These are phyloP conservation scores for Dendrocincla tyrannina DNA, from an alignment of 2,797 vertebrate genomes.

Conservation along the genomic window DNA sequence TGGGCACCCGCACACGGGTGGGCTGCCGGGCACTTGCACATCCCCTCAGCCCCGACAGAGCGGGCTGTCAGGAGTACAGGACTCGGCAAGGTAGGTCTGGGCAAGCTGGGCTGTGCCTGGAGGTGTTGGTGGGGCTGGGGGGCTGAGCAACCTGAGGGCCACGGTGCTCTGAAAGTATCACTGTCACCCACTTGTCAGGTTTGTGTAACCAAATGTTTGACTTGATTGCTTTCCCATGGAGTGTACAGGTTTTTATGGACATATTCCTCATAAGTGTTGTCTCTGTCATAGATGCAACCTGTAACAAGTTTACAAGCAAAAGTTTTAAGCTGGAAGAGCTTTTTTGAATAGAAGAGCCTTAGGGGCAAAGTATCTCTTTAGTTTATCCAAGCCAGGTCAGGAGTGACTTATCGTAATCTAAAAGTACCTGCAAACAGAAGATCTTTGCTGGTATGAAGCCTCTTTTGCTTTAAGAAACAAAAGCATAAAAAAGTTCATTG, in stretches of 20 bases:
- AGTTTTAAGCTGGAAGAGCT: background rate
- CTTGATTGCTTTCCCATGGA: background rate
- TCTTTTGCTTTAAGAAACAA: background rate
- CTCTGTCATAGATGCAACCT: background rate
- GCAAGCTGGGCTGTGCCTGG: background rate
- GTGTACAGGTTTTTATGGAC: background rate
- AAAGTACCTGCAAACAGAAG: background rate
- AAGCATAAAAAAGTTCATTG: background rate
- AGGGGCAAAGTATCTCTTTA: background rate
- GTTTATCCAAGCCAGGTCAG: background rate
- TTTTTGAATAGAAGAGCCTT: background rate
- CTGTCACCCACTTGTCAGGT: fast-evolving
- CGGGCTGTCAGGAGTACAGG: background rate
- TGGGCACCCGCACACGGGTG: background rate
- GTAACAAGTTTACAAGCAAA: background rate
- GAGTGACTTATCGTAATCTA: background rate
- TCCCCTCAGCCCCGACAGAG: background rate
- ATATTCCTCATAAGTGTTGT: background rate
- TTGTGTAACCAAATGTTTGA: background rate
- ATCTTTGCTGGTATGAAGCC: background rate
- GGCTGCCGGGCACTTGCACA: background rate
- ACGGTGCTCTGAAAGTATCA: fast-evolving
- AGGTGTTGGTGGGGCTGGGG: background rate
- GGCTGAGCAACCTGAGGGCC: background rate
- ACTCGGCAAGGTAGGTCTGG: background rate